Conservation (phyloP, 2,888 invertebrate species). For the Hydropsyche betteni region DNA sequence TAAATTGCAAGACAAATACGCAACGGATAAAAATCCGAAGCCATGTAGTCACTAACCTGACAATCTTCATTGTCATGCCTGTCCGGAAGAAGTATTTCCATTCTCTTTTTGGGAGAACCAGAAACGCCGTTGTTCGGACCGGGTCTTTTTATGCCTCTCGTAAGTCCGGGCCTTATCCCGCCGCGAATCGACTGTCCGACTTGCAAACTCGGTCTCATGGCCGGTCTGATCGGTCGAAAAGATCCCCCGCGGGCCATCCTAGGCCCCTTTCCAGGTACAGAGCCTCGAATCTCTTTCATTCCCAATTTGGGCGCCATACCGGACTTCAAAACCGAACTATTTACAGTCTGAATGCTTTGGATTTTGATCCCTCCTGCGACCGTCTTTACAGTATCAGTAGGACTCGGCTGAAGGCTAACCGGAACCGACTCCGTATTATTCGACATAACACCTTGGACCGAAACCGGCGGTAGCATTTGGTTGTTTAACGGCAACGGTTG, state of each 20-base stretch:
- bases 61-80: constrained; percentile 80
- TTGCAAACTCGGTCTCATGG: constrained; percentile 57
- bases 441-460: constrained; percentile 47
- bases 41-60: constrained; percentile 56
- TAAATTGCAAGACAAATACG: too few relatives aligned
- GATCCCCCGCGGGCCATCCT: constrained; percentile 60
- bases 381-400: neutral
- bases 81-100: constrained; percentile 73
- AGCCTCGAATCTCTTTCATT: constrained; percentile 20
- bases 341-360: constrained; percentile 30
- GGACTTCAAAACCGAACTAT: constrained; percentile 14
- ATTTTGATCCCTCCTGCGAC: constrained; percentile 20
- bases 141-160: constrained; percentile 60
- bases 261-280: constrained; percentile 57
- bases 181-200: constrained; percentile 60
- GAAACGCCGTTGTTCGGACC: constrained; percentile 54
- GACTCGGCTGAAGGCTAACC: neutral
- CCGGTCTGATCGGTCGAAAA: constrained; percentile 56
- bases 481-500: constrained; percentile 48
- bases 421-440: neutral
- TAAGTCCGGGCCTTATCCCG: constrained; percentile 54
- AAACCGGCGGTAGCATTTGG: constrained; percentile 41
- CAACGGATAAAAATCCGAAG: too few relatives aligned
- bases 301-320: constrained; percentile 54
- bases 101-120: constrained; percentile 60